Conservation (phyloP, 2,797 vertebrate genomes). For the Decapterus maruadsi region DNA sequence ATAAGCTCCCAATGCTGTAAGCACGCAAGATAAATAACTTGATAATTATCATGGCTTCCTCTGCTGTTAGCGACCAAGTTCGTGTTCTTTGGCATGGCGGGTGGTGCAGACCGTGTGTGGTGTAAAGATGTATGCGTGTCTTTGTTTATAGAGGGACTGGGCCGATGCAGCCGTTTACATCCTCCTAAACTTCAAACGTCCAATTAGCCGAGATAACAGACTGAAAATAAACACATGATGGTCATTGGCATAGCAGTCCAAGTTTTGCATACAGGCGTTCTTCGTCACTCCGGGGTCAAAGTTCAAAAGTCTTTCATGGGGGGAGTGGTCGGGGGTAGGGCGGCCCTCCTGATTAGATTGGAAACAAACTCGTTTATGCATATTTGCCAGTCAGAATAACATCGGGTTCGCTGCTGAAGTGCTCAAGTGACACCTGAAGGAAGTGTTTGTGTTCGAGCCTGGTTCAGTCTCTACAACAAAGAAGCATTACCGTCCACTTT, state of each 20-base stretch:
- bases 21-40: conserved; percentile 42
- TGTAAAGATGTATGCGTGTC: conserved; percentile 39
- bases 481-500: conserved; percentile 43
- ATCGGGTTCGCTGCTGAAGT: conserved; percentile 45
- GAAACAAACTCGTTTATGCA: conserved; percentile 65
- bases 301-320: conserved; percentile 63
- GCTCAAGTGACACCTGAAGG: conserved; percentile 51
- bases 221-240: conserved; percentile 12
- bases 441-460: conserved; percentile 48
- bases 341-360: conserved; percentile 57
- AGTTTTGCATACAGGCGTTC: conserved; percentile 77
- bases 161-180: conserved; percentile 48
- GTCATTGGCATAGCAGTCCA: conserved; percentile 73
- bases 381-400: conserved; percentile 59
- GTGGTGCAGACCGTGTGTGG: conserved; percentile 42
- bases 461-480: conserved; percentile 47
- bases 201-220: conserved; percentile 31
- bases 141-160: conserved; percentile 40
- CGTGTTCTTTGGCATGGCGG: conserved; percentile 76
- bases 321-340: conserved; percentile 35
- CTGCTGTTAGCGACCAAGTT: conserved; percentile 56
- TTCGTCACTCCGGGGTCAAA: conserved; percentile 57
- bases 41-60: conserved; percentile 56
- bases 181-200: conserved; percentile 41
- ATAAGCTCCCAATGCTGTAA: conserved; percentile 29